Evolutionary conservation across 2,113 vertebrate species (phyloP).

Genomic region (Tricholaema leucomelas): DNA sequence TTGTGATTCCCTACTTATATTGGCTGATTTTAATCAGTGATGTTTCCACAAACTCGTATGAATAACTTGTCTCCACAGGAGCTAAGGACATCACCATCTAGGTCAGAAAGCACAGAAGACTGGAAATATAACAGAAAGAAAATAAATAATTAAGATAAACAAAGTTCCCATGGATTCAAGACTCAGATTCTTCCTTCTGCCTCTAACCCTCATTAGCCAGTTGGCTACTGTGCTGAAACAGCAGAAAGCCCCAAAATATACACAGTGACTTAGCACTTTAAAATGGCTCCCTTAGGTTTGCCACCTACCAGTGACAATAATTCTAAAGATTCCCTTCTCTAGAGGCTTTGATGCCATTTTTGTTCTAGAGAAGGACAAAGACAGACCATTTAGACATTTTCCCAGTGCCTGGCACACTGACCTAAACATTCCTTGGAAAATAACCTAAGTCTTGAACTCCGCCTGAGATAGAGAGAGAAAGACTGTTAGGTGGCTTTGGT

Average conservation of each 20-base stretch:
- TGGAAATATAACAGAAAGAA: not conserved
- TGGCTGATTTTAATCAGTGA: not conserved
- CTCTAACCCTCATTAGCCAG: not conserved
- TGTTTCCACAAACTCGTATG: not conserved
- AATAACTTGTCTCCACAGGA: not conserved
- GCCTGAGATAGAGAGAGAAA: not conserved
- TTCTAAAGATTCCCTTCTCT: not conserved
- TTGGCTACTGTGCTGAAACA: not conserved
- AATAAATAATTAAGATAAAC: not conserved
- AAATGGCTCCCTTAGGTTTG: not conserved
- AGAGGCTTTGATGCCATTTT: not conserved
- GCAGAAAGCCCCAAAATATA: not conserved
- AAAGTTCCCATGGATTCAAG: not conserved
- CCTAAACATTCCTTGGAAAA: not conserved
- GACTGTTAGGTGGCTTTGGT: not conserved
- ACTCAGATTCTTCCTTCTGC: not conserved
- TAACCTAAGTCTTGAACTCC: not conserved
- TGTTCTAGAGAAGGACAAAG: not conserved
- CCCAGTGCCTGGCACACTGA: not conserved
- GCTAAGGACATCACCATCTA: not conserved
- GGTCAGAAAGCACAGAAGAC: not conserved
- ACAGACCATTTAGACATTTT: not conserved
- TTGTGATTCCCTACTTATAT: not conserved
- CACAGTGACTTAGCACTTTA: fast-evolving
- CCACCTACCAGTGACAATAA: not conserved